A percentile compares a stretch with the other conserved stretches of the same genome.
Evolutionary conservation across 2,888 invertebrate species (phyloP).

Genomic region (Balanococcus diminutus): DNA sequence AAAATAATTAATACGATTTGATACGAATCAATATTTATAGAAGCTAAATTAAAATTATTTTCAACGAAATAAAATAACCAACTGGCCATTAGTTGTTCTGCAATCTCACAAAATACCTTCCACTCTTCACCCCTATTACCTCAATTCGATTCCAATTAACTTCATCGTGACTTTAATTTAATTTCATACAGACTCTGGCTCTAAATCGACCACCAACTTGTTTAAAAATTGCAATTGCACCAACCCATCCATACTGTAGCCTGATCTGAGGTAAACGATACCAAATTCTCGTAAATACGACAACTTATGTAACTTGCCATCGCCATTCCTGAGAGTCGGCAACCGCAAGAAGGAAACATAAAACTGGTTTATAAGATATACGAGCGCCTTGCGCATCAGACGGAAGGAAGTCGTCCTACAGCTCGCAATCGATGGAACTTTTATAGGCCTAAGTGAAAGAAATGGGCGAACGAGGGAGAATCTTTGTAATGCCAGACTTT

Average conservation of each 20-base stretch:
- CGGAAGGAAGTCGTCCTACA: slow-evolving; percentile 42
- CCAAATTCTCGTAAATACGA: not conserved
- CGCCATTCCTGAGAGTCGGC: not conserved
- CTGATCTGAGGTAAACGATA: not conserved
- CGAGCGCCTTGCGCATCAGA: not conserved
- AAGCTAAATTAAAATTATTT: too few species aligned
- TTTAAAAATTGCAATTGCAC: not conserved
- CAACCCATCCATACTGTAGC: not conserved
- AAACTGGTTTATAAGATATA: slow-evolving; percentile 2
- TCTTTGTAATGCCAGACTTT: slow-evolving; percentile 51
- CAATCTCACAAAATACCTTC: too few species aligned
- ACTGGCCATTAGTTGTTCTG: too few species aligned
- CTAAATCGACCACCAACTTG: too few species aligned
- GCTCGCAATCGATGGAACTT: slow-evolving; percentile 15
- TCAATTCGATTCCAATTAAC: too few species aligned
- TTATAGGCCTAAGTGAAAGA: slow-evolving; percentile 45
- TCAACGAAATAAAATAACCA: too few species aligned
- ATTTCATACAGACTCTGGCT: too few species aligned
- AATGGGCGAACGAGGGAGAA: slow-evolving; percentile 50
- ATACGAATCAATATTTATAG: too few species aligned
- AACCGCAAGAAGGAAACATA: not conserved
- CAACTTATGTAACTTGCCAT: not conserved
- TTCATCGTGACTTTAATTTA: too few species aligned
- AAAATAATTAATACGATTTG: too few species aligned
- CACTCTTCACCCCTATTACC: too few species aligned